Evolutionary conservation across 1,140 invertebrate genomes (phyloP), one percentile per base, ranked within the genome.

Genomic region (Drosophila kanapiae): DNA sequence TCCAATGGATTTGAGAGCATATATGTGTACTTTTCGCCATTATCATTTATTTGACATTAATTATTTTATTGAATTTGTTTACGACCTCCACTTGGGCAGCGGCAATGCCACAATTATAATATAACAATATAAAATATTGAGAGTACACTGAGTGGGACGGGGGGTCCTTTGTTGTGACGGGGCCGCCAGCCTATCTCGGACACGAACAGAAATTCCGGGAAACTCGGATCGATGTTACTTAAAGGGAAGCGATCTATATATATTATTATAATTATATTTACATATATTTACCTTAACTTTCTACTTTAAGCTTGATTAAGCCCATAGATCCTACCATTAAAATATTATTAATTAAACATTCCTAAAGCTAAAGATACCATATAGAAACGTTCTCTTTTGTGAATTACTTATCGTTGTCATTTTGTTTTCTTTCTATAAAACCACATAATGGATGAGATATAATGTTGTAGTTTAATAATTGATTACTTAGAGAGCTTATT

Each of bases 31-130:
- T 33, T 56, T 38, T 38, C 23, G 14, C 3, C 67, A 67, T 68
- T 70, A 70, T 70, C 48, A 70, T 37, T 56, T 68, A 70, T 11
- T 70, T 70, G 67, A 68, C 67, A 70, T 70, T 70, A 70, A 70
- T 70, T 70, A 70, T 70, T 68, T 70, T 70, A 70, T 70, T 70
- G 38, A 35, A 68, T 37, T 68, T 54, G 27, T 70, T 70, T 70
- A 70, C 33, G 63, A 42, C 8, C 27, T 33, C 48, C 67, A 70
- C 67, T 70, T 56, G 11, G 65, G 18, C 11, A 13, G 18, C 48
- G 11, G 29, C 16, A 51, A 1, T 6, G n/a, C n/a, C n/a, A n/a
- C 63, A 56, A 70, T 70, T 68, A 56, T 37, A 68, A 56, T 68
- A 70, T 56, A 70, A 54, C 31, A 68, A 70, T 68, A 70, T 70